Evolutionary conservation across 2,888 invertebrate genomes (phyloP).

Genomic region (Furcula furcula): DNA sequence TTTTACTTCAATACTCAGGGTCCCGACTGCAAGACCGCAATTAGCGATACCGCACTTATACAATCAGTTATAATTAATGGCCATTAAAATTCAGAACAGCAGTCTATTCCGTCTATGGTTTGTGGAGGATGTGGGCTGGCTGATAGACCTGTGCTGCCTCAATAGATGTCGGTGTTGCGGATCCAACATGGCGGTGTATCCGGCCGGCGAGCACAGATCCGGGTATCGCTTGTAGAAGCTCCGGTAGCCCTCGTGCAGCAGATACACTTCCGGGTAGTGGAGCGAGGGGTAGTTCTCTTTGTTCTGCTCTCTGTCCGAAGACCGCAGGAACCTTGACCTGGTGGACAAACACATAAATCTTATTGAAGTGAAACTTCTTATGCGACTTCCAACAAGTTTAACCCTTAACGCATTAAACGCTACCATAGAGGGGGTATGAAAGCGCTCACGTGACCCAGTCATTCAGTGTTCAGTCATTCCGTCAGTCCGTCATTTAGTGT

Average conservation of each 20-base stretch:
- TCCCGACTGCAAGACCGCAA: too few species aligned
- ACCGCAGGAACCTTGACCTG: slow-evolving; percentile 91
- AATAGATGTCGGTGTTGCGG: slow-evolving; percentile 88
- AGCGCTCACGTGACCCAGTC: too few species aligned
- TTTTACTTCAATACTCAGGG: too few species aligned
- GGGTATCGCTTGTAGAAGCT: slow-evolving; percentile 87
- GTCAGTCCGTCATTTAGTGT: too few species aligned
- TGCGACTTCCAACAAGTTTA: too few species aligned
- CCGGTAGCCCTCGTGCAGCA: slow-evolving; percentile 88
- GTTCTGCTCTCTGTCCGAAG: slow-evolving; percentile 91
- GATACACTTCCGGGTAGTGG: slow-evolving; percentile 95
- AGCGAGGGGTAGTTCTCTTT: slow-evolving; percentile 91
- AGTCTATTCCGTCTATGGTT: slow-evolving; percentile 28
- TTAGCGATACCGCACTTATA: not conserved
- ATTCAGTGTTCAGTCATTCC: too few species aligned
- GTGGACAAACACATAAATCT: too few species aligned
- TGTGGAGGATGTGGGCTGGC: slow-evolving; percentile 22
- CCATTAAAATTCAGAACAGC: slow-evolving; percentile 16
- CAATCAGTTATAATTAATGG: not conserved
- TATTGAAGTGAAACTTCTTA: too few species aligned
- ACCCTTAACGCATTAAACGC: too few species aligned
- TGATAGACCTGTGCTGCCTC: slow-evolving; percentile 82
- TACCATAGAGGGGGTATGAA: too few species aligned
- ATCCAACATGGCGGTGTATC: slow-evolving; percentile 92
- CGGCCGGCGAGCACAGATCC: slow-evolving; percentile 85